Evolutionary conservation across 2,113 vertebrate genomes (phyloP).

Genomic region (Brachyistius frenatus): DNA sequence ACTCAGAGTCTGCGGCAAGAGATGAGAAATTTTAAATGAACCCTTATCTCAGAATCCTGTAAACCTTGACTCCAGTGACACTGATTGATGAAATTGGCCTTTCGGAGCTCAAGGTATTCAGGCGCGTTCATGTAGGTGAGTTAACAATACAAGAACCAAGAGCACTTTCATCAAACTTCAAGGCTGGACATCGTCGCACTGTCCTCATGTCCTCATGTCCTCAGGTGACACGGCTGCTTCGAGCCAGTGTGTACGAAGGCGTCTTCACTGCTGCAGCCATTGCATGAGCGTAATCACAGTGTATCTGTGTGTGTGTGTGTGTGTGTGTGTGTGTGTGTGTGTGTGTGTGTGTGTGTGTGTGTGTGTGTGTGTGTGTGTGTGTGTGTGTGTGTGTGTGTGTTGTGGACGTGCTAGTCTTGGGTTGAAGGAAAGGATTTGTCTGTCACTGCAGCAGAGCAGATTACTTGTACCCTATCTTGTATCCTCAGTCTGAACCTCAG

Average conservation of each 20-base stretch:
- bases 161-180: not conserved
- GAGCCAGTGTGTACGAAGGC: not conserved
- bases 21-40: constrained; percentile 32
- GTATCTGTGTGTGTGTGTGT: constrained; percentile 1
- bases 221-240: not conserved
- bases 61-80: constrained; percentile 32
- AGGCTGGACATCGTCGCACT: not conserved
- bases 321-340: not conserved
- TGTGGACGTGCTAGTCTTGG: constrained; percentile 9
- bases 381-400: not conserved
- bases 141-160: constrained; percentile 1
- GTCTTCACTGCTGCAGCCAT: not conserved
- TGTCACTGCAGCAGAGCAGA: constrained; percentile 47
- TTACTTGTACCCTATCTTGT: constrained; percentile 56
- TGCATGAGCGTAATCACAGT: no score
- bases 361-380: constrained; percentile 17
- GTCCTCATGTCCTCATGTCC: not conserved
- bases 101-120: not conserved
- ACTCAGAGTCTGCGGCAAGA: constrained; percentile 19
- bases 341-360: not conserved
- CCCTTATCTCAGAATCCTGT: constrained; percentile 15
- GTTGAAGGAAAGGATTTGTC: constrained; percentile 43
- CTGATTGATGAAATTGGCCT: constrained; percentile 29
- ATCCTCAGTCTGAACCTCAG: constrained; percentile 53
- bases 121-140: not conserved